Evolutionary conservation across 2,113 vertebrate species (phyloP).

Genomic region (Oreotrochilus melanogaster): DNA sequence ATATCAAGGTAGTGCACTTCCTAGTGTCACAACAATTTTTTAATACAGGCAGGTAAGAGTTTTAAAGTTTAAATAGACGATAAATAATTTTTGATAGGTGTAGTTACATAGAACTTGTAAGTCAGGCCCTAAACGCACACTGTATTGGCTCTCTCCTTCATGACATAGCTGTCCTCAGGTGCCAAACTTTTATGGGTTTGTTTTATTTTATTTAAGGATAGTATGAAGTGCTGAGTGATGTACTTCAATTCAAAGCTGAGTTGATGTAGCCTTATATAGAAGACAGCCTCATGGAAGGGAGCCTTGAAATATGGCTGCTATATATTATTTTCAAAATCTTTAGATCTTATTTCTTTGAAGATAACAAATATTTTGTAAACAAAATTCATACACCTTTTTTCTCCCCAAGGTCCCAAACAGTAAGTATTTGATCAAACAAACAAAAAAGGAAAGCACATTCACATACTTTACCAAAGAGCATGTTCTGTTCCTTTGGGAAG

Average conservation of each 20-base stretch:
- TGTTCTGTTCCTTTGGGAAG: slow-evolving; percentile 6
- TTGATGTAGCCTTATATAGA: slow-evolving; percentile 77
- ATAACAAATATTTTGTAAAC: background rate
- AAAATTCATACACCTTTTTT: slow-evolving; percentile 19
- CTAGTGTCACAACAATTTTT: slow-evolving; percentile 76
- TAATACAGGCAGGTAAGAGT: slow-evolving; percentile 72
- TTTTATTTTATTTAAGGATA: slow-evolving; percentile 71
- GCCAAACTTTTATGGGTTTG: slow-evolving; percentile 72
- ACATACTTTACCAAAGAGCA: background rate
- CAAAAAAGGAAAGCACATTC: background rate
- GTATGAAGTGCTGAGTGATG: slow-evolving; percentile 41
- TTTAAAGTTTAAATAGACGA: slow-evolving; percentile 68
- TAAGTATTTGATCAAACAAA: background rate
- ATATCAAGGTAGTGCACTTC: slow-evolving; percentile 65
- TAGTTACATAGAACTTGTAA: slow-evolving; percentile 44
- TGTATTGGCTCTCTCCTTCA: slow-evolving; percentile 54
- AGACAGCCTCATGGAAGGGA: slow-evolving; percentile 75
- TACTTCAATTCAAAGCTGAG: slow-evolving; percentile 53
- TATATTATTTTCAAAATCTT: slow-evolving; percentile 18
- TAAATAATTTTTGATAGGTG: slow-evolving; percentile 66
- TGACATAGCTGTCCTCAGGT: slow-evolving; percentile 77
- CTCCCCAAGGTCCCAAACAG: background rate
- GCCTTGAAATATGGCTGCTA: slow-evolving; percentile 41
- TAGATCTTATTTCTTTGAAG: background rate
- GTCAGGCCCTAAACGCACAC: slow-evolving; percentile 59